Base-by-base conservation (phyloP, 2,797 vertebrate species). In the Pygocentrus nattereri region DNA sequence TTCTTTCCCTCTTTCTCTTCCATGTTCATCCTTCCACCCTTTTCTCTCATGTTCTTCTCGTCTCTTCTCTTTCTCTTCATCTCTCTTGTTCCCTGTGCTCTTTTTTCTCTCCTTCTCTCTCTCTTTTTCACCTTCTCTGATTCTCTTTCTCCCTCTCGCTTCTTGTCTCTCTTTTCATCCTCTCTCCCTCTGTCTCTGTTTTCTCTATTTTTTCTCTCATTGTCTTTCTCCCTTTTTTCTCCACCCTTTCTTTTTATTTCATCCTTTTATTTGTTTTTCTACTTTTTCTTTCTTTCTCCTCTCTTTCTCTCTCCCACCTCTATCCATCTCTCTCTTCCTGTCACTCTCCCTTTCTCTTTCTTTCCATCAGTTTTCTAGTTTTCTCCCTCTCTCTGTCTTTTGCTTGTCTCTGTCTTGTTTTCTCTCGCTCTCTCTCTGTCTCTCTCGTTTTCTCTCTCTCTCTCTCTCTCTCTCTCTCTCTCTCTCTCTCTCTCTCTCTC, bases 61-160 rank as follows among this genome's bases (percentile, higher is more conserved):
- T 4, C 4, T 8, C 8, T 41, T 59, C 25, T 62, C 59, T 30
- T 30, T 2, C 2, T 3, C 59, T 16, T 8, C 8, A 31, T 89
- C 19, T 8, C 54, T n/a, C 41, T 58, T 12, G 69, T 47, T n/a
- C n/a, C n/a, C n/a, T 58, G 80, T 41, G 13, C 86, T 91, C 88
- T 93, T 41, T 41, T 4, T 47, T 49, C 47, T 2, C 12, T 49
- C 47, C 12, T 49, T 49, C 47, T 49, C 47, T 49, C 15, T 16
- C 15, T 16, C 15, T 13, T 18, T 16, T 3, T 16, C 16, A 1
- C 6, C 47, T 16, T 49, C 15, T 16, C 15, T 6, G 2, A 4
- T 13, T 49, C 1, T 18, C 47, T 49, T 18, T 15, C 47, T 49
- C 15, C 4, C 8, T 10, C 44, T 47, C 10, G 1, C 44, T 47